Evolutionary conservation across 2,797 vertebrate species (phyloP).

Genomic region (Podargus strigoides): DNA sequence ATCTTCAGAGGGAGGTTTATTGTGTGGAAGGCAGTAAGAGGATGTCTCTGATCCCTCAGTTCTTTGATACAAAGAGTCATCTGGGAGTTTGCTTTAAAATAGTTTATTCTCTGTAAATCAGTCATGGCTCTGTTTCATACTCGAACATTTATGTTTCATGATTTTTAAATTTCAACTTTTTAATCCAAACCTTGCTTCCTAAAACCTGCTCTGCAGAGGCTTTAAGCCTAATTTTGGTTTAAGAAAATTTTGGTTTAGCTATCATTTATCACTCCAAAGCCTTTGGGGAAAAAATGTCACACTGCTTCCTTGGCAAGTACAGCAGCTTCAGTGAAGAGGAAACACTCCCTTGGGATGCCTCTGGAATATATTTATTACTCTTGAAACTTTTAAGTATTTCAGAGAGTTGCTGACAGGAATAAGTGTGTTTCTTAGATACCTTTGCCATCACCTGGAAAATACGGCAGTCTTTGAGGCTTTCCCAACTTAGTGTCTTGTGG

Average conservation of each 20-base stretch:
- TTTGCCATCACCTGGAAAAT: neutral
- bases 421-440: neutral
- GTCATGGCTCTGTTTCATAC: neutral
- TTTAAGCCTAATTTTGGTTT: neutral
- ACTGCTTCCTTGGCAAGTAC: neutral
- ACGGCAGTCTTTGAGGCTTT: neutral
- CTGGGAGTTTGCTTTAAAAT: neutral
- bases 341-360: constrained; percentile 21
- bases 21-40: neutral
- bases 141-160: neutral
- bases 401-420: neutral
- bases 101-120: neutral
- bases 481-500: neutral
- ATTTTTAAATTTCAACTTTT: neutral
- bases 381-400: constrained; percentile 37
- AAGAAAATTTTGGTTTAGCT: constrained; percentile 1
- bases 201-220: neutral
- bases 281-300: constrained; percentile 36
- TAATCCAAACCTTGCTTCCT: neutral
- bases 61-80: neutral
- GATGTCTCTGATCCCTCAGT: neutral
- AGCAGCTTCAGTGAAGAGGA: constrained; percentile 23
- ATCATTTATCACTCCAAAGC: constrained; percentile 31
- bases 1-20: neutral
- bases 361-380: constrained; percentile 52